These are phyloP conservation scores for Cichladusa arquata DNA, from an alignment of 2,113 vertebrate genomes.

Conservation along the genomic window DNA sequence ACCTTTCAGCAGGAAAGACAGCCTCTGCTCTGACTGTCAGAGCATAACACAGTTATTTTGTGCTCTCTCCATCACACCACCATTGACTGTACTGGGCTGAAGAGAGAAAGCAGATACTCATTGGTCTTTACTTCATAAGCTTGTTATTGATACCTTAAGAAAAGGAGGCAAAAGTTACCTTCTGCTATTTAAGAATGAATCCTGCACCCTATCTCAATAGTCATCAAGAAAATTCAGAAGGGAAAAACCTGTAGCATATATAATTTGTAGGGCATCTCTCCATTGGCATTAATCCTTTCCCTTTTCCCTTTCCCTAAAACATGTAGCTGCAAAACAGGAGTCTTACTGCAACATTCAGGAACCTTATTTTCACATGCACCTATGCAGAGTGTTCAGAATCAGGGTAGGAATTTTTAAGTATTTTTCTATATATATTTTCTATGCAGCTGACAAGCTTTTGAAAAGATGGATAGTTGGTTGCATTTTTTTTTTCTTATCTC, in stretches of 20 bases:
- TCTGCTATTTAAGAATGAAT: background rate
- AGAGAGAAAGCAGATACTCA: background rate
- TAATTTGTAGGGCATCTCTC: accelerated
- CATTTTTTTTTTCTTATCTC: background rate
- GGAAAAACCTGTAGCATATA: background rate
- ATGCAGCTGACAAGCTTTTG: background rate
- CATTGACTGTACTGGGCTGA: background rate
- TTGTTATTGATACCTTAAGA: background rate
- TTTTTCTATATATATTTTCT: background rate
- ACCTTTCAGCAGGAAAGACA: background rate
- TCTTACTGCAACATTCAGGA: background rate
- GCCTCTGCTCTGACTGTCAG: background rate
- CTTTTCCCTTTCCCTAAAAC: background rate
- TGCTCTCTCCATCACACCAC: background rate
- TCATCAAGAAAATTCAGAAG: background rate
- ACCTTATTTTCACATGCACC: background rate
- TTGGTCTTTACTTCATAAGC: background rate
- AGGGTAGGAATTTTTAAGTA: background rate
- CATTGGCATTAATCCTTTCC: background rate
- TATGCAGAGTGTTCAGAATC: background rate
- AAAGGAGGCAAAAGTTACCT: background rate
- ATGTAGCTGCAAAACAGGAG: background rate
- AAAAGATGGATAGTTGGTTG: background rate
- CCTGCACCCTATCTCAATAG: background rate
- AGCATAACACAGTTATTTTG: background rate